Evolutionary conservation across 2,888 invertebrate species (phyloP).

Genomic region (Andricus curvator): DNA sequence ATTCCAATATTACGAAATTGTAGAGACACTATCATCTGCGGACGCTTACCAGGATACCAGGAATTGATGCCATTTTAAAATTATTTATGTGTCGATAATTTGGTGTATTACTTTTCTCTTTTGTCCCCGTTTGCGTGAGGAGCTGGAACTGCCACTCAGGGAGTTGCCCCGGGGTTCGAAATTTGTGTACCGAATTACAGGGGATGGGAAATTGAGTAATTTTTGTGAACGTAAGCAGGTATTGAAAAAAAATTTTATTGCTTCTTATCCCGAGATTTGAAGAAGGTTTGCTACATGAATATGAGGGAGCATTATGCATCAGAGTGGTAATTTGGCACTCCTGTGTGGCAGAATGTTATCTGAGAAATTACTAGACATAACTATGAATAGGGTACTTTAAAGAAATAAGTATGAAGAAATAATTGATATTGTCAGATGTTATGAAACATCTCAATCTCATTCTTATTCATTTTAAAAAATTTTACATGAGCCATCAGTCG

Average conservation of each 20-base stretch:
- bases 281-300: background rate
- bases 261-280: conserved; percentile 1
- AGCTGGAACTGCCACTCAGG: background rate
- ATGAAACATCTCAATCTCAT: background rate
- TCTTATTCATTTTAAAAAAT: background rate
- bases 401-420: too few relatives aligned
- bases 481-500: background rate
- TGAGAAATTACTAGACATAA: background rate
- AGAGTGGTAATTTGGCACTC: background rate
- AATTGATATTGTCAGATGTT: too few relatives aligned
- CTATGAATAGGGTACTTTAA: background rate
- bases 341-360: background rate
- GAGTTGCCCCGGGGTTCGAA: background rate
- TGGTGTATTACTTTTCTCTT: background rate
- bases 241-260: conserved; percentile 6
- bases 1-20: background rate
- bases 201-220: conserved; percentile 22
- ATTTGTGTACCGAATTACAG: conserved; percentile 21
- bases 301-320: background rate
- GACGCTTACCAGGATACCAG: background rate
- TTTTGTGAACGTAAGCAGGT: background rate
- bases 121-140: background rate
- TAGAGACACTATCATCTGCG: background rate
- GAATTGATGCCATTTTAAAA: background rate
- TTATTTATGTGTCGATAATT: conserved; percentile 6